Conservation (phyloP, 2,797 vertebrate species). For the Falco rusticolus region DNA sequence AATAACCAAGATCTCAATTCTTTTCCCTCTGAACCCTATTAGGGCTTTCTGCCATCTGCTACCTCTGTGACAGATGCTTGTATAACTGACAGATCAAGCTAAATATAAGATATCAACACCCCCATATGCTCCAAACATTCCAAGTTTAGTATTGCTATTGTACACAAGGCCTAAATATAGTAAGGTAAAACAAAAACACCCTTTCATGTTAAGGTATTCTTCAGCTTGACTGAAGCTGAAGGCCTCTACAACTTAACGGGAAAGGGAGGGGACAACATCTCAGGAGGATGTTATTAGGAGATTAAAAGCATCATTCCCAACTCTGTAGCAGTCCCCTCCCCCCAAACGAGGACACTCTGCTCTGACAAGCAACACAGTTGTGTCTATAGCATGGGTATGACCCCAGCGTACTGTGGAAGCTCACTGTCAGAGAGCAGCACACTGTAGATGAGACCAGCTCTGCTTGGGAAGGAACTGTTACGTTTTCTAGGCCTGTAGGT, state of each 20-base stretch:
- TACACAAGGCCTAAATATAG: constrained; percentile 65
- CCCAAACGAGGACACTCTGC: not conserved
- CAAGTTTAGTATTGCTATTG: constrained; percentile 66
- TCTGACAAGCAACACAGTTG: not conserved
- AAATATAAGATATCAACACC: constrained; percentile 69
- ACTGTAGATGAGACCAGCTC: not conserved
- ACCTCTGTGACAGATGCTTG: constrained; percentile 48
- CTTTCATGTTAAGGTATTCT: constrained; percentile 37
- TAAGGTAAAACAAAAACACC: constrained; percentile 50
- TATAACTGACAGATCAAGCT: constrained; percentile 68
- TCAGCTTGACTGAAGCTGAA: not conserved
- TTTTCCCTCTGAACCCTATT: constrained; percentile 48
- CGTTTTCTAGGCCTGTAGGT: not conserved
- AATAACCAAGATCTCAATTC: not conserved
- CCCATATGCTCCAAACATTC: constrained; percentile 57
- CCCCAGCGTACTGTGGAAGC: not conserved
- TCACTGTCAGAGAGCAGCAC: not conserved
- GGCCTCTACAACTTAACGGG: not conserved
- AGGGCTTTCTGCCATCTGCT: constrained; percentile 64
- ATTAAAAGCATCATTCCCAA: not conserved
- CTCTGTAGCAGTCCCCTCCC: not conserved
- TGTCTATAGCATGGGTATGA: not conserved
- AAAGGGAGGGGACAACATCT: not conserved
- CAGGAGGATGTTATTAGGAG: not conserved
- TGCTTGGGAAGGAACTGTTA: not conserved